These are phyloP conservation scores for Cinclus cinclus DNA, from an alignment of 2,113 vertebrate genomes.

Conservation along the genomic window DNA sequence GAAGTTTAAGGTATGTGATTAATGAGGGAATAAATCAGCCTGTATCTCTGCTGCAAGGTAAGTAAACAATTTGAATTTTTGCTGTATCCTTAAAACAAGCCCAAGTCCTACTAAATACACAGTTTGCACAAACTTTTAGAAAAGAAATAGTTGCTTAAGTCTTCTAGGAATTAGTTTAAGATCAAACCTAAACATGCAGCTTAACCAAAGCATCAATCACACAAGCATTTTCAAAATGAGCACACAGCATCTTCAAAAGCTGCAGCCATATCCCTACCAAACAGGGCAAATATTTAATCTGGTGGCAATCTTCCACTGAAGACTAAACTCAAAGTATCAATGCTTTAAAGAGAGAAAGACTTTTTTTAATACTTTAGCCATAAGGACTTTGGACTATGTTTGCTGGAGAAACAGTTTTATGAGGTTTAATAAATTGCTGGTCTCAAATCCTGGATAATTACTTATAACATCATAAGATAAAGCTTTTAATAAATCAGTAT, in stretches of 20 bases:
- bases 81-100: neutral
- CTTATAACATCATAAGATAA: neutral
- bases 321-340: neutral
- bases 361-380: neutral
- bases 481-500: neutral
- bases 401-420: neutral
- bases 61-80: neutral
- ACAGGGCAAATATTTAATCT: neutral
- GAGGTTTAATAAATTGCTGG: neutral
- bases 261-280: neutral
- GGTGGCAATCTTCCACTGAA: neutral
- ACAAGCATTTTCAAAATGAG: neutral
- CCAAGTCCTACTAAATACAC: neutral
- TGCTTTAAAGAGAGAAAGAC: neutral
- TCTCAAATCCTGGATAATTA: neutral
- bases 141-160: neutral
- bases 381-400: neutral
- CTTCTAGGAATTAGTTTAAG: neutral
- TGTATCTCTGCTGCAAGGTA: neutral
- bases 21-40: neutral
- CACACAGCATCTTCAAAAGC: neutral
- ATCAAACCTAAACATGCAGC: neutral
- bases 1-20: neutral
- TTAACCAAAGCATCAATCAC: neutral
- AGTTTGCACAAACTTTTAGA: neutral